A percentile compares a stretch with the other conserved stretches of the same genome.
phyloP scores from a whole-genome alignment of 2,113 vertebrate genomes.

The Sarotherodon lohbergeri region DNA sequence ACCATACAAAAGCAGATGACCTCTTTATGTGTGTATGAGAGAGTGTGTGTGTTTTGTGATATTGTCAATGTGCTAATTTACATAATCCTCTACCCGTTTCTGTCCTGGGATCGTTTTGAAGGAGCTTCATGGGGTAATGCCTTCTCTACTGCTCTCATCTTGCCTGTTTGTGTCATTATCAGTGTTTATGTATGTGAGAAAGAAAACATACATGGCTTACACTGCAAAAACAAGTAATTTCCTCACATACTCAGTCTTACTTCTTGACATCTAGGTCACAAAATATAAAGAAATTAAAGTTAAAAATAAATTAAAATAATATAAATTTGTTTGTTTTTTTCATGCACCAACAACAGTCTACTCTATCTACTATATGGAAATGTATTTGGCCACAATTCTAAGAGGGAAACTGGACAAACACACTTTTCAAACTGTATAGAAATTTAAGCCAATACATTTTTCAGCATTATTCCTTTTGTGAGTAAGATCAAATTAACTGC shows the following conservation, averaged over 20 bases:
- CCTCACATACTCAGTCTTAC: constrained; percentile 26
- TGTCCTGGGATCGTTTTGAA: constrained; percentile 80
- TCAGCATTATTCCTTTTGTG: not conserved
- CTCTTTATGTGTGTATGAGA: not conserved
- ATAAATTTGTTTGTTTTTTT: not conserved
- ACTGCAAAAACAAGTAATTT: constrained; percentile 46
- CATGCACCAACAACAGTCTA: not conserved
- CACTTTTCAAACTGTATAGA: not conserved
- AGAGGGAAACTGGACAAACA: not conserved
- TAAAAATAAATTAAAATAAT: not conserved
- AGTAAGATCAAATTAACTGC: not conserved
- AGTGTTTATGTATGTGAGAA: constrained; percentile 21
- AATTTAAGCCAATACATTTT: not conserved
- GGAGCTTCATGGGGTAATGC: constrained; percentile 98
- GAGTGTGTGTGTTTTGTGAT: not conserved
- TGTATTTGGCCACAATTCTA: not conserved
- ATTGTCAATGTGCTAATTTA: constrained; percentile 62
- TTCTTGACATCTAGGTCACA: not conserved
- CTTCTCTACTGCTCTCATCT: constrained; percentile 66
- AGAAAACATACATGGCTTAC: constrained; percentile 23
- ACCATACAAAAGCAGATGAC: not conserved
- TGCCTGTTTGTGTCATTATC: constrained; percentile 33
- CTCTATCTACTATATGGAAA: not conserved
- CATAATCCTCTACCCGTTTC: constrained; percentile 78
- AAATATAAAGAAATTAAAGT: not conserved